Conservation (phyloP, 2,797 vertebrate genomes). For the Graptemys geographica region DNA sequence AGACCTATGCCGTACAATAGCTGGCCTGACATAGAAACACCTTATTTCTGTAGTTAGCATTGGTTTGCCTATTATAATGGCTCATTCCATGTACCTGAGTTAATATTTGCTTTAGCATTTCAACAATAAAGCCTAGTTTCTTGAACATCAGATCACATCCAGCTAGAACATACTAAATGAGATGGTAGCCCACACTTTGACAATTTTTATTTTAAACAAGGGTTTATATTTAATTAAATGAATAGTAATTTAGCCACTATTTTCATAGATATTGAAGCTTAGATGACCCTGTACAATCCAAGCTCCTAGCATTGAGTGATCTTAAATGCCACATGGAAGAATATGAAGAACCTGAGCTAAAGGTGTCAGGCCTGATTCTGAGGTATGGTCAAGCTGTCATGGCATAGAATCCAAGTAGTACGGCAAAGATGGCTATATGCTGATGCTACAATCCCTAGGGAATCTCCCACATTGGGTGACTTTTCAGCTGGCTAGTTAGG, state of each 20-base stretch:
- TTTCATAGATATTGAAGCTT: not conserved
- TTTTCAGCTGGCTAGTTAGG: not conserved
- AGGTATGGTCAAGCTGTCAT: not conserved
- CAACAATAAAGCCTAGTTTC: not conserved
- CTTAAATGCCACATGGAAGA: not conserved
- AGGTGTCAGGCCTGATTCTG: not conserved
- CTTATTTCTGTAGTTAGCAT: constrained; percentile 46
- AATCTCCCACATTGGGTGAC: not conserved
- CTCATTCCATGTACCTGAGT: not conserved
- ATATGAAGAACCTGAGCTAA: not conserved
- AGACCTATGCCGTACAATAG: constrained; percentile 30
- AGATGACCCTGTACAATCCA: not conserved
- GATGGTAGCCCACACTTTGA: not conserved
- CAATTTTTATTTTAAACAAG: not conserved
- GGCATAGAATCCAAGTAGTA: not conserved
- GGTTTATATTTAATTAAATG: not conserved
- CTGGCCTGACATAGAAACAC: constrained; percentile 41
- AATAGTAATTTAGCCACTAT: not conserved
- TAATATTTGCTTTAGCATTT: not conserved
- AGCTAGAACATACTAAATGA: not conserved
- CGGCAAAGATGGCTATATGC: not conserved
- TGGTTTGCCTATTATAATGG: constrained; percentile 3
- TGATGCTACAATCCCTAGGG: not conserved
- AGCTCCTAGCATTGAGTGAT: not conserved
- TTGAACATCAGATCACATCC: not conserved